Evolutionary conservation across 30 jellyfish, hydroid and myxozoan species (phyloP).

Genomic region (Catostylus mosaicus): DNA sequence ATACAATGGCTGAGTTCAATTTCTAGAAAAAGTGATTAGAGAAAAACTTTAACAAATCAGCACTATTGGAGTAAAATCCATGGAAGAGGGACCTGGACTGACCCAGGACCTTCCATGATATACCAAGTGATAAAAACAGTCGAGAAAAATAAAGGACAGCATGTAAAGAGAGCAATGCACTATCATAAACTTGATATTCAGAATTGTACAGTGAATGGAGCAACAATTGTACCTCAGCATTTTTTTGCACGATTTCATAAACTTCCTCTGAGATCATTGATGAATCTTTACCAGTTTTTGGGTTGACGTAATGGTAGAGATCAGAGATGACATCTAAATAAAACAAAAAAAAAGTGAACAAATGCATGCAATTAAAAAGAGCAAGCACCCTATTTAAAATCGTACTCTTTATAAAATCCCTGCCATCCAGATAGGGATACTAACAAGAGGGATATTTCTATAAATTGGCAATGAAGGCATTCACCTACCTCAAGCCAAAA

Average conservation of each 20-base stretch:
- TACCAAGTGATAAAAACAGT: too few species aligned
- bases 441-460: too few species aligned
- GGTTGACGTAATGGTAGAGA: constrained; percentile 74
- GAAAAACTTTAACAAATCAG: too few species aligned
- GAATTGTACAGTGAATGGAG: neutral
- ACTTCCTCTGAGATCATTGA: constrained; percentile 87
- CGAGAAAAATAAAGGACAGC: too few species aligned
- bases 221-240: constrained; percentile 71
- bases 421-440: neutral
- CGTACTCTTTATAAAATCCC: too few species aligned
- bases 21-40: constrained; percentile 50
- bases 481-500: too few species aligned
- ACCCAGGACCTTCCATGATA: too few species aligned
- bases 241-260: constrained; percentile 72
- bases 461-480: too few species aligned
- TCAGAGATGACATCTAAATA: constrained; percentile 79
- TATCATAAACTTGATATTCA: neutral
- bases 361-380: too few species aligned
- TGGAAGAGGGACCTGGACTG: too few species aligned
- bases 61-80: too few species aligned
- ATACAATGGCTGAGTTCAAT: constrained; percentile 93
- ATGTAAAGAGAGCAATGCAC: neutral
- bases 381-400: too few species aligned
- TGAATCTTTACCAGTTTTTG: constrained; percentile 70
- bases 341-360: neutral